Percentiles rank a stretch among this genome's conserved stretches.
Conservation (phyloP, 2,888 invertebrate genomes). For the Drosophila mercatorum region DNA sequence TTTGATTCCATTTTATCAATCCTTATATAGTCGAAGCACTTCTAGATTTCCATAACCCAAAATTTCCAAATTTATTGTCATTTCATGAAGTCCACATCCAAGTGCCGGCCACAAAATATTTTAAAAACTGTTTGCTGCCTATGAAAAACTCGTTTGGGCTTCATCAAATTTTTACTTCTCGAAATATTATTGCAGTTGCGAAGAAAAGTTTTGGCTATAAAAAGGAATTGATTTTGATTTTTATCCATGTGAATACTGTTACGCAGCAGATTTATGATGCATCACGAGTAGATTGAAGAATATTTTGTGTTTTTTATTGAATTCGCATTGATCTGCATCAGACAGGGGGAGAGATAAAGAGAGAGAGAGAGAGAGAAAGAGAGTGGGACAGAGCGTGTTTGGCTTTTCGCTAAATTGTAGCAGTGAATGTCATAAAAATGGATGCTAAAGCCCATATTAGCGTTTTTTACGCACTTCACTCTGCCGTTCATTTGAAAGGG, state of each 20-base stretch:
- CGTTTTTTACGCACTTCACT: conserved; percentile 66
- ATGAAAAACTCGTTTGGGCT: neutral
- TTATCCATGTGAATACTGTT: conserved; percentile 29
- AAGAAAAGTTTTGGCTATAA: conserved; percentile 16
- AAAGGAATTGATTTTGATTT: conserved; percentile 46
- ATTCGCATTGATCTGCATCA: conserved; percentile 65
- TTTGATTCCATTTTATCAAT: no score
- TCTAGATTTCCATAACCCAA: no score
- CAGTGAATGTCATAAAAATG: conserved; percentile 69
- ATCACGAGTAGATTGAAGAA: conserved; percentile 53
- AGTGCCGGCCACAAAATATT: neutral
- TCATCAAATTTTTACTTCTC: conserved; percentile 5
- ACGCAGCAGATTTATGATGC: conserved; percentile 57
- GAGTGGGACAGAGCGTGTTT: conserved; percentile 22
- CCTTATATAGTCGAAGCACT: no score
- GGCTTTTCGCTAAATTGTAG: conserved; percentile 61
- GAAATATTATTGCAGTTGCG: conserved; percentile 25
- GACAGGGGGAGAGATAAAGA: neutral
- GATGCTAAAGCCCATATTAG: conserved; percentile 68
- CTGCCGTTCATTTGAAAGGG: conserved; percentile 30
- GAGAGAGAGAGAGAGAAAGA: conserved; percentile 3
- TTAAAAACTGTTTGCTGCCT: neutral
- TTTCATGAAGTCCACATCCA: neutral
- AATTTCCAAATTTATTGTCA: neutral
- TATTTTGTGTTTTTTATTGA: conserved; percentile 64